Percentiles rank a stretch among this genome's conserved stretches.
These are phyloP conservation scores for Hipposideros larvatus DNA, from an alignment of 2,797 vertebrate species.

Conservation along the genomic window DNA sequence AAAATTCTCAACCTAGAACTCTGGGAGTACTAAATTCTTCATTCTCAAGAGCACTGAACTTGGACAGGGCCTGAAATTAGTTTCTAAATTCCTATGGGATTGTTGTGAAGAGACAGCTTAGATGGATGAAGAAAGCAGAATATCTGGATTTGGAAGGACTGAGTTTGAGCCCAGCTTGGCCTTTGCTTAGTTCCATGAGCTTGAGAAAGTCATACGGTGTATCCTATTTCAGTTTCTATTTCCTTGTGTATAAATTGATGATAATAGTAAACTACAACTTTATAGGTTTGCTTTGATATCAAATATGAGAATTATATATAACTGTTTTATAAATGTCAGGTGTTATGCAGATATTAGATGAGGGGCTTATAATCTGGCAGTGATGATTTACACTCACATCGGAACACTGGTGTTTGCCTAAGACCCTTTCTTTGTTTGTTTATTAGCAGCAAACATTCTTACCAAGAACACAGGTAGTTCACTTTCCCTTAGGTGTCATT, in stretches of 20 bases:
- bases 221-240: not conserved
- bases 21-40: not conserved
- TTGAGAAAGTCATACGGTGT: not conserved
- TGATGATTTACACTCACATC: not conserved
- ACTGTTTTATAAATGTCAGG: not conserved
- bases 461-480: not conserved
- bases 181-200: not conserved
- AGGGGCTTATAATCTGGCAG: not conserved
- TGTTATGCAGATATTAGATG: not conserved
- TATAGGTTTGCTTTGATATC: not conserved
- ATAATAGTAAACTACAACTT: not conserved
- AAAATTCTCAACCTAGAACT: not conserved
- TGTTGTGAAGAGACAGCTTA: not conserved
- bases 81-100: not conserved
- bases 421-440: not conserved
- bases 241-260: not conserved
- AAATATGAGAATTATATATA: not conserved
- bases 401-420: not conserved
- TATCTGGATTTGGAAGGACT: not conserved
- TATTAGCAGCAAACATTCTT: slow-evolving; percentile 17
- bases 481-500: not conserved
- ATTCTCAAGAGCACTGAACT: not conserved
- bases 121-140: not conserved
- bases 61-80: not conserved
- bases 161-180: not conserved